phyloP scores from a whole-genome alignment of 2,113 vertebrate species.

The Phyllostomus discolor region DNA sequence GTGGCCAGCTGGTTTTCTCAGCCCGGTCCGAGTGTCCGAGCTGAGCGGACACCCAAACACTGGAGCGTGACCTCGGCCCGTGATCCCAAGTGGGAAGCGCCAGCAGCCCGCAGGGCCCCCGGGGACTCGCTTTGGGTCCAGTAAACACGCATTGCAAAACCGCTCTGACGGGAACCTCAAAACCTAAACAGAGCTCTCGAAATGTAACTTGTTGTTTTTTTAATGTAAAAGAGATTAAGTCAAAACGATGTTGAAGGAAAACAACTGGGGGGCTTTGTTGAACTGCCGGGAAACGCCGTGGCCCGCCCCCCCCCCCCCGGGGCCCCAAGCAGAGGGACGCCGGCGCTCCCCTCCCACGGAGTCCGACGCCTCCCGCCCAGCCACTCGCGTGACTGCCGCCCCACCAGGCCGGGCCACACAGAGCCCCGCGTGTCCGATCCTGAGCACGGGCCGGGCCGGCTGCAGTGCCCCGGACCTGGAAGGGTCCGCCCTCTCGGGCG shows the following conservation, averaged over 20 bases:
- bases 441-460: neutral
- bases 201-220: constrained; percentile 61
- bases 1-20: neutral
- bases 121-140: neutral
- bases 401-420: neutral
- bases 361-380: neutral
- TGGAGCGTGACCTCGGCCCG: neutral
- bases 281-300: neutral
- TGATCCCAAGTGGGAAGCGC: neutral
- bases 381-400: neutral
- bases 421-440: neutral
- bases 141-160: constrained; percentile 55
- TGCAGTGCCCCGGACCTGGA: neutral
- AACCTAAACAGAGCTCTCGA: constrained; percentile 31
- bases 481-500: neutral
- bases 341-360: neutral
- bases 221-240: constrained; percentile 55
- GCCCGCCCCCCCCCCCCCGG: neutral
- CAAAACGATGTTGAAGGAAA: constrained; percentile 51
- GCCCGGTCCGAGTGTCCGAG: neutral
- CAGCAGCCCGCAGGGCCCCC: neutral
- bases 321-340: neutral
- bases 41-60: neutral
- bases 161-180: neutral
- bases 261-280: constrained; percentile 27